These are phyloP conservation scores for Naso thynnoides DNA, from an alignment of 2,797 vertebrate genomes.

Conservation along the genomic window DNA sequence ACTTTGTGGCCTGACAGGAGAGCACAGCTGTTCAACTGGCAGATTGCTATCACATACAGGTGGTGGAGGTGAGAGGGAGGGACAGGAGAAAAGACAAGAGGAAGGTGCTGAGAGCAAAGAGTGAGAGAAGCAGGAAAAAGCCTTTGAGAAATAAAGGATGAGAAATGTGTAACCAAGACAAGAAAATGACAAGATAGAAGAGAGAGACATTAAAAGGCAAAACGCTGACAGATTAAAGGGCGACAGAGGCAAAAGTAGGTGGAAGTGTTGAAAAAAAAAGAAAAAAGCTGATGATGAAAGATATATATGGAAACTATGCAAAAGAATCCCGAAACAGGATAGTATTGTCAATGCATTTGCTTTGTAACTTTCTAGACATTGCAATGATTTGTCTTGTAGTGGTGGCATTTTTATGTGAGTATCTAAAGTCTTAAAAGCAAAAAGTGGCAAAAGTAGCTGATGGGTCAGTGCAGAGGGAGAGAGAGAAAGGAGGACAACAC, in stretches of 20 bases:
- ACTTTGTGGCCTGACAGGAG: constrained; percentile 45
- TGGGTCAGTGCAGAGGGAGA: too few relatives aligned
- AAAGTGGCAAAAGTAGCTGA: too few relatives aligned
- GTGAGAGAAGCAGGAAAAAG: constrained; percentile 1
- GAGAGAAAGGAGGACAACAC: neutral
- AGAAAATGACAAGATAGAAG: neutral
- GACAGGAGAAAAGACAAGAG: neutral
- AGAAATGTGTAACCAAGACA: neutral
- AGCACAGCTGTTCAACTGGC: constrained; percentile 57
- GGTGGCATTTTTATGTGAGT: neutral
- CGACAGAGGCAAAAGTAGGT: neutral
- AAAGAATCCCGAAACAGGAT: neutral
- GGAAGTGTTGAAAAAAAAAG: neutral
- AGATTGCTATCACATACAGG: constrained; percentile 34
- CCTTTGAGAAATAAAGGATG: neutral
- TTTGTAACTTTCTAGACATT: neutral
- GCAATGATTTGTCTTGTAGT: neutral
- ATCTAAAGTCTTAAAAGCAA: too few relatives aligned
- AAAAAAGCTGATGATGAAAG: neutral
- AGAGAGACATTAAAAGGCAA: neutral
- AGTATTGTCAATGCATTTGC: neutral
- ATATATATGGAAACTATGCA: too few relatives aligned
- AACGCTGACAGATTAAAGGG: neutral
- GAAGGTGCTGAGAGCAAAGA: constrained; percentile 3
- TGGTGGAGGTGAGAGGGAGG: constrained; percentile 16